phyloP scores from a whole-genome alignment of 1,140 invertebrate genomes.

The Bombus consobrinus region DNA sequence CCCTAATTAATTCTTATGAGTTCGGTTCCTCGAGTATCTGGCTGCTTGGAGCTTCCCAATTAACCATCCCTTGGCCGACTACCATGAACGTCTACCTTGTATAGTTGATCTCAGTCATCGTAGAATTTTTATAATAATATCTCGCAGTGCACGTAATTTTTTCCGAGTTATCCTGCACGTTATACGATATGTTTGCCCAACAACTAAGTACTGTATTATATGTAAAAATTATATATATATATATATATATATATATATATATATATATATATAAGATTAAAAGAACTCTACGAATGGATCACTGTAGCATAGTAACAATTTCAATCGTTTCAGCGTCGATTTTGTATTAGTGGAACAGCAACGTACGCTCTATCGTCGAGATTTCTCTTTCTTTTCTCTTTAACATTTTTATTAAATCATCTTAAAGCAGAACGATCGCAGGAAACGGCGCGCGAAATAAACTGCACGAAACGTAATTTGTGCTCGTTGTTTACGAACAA shows the following conservation, averaged over 20 bases:
- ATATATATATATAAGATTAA: no score
- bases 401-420: not conserved
- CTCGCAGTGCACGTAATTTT: no score
- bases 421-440: not conserved
- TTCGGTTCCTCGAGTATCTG: not conserved
- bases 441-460: not conserved
- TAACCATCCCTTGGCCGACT: not conserved
- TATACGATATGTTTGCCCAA: no score
- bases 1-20: not conserved
- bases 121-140: no score
- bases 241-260: no score
- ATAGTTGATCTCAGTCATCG: not conserved
- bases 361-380: not conserved
- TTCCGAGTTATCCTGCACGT: no score
- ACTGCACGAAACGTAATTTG: constrained; percentile 3
- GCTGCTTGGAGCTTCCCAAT: not conserved
- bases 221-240: no score
- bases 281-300: no score
- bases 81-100: not conserved
- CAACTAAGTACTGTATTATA: no score
- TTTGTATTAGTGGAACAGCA: not conserved
- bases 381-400: not conserved
- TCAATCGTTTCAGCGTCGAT: not conserved
- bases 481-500: constrained; percentile 18
- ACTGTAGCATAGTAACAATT: not conserved